Percentiles rank a stretch among this genome's conserved stretches.
Evolutionary conservation across 1,140 invertebrate genomes (phyloP).

Genomic region (Caenorhabditis brenneri): DNA sequence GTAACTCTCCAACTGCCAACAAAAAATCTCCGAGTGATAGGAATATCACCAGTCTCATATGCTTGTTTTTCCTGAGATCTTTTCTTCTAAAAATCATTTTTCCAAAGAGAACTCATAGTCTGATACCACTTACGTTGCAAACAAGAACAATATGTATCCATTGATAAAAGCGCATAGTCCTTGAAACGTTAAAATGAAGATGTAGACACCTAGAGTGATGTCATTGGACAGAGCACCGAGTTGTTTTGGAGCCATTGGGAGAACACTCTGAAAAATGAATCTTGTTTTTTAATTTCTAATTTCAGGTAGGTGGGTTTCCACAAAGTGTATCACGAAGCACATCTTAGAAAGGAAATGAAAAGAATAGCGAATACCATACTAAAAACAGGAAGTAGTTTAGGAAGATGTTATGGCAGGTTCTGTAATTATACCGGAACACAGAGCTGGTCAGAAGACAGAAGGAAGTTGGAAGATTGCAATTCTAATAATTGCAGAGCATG

Average conservation of each 20-base stretch:
- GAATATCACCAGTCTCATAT: not conserved
- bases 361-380: too few species aligned
- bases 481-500: too few species aligned
- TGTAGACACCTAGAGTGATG: not conserved
- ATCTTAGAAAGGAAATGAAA: too few species aligned
- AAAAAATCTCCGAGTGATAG: not conserved
- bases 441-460: too few species aligned
- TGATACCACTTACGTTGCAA: not conserved
- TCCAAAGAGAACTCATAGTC: not conserved
- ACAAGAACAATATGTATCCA: not conserved
- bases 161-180: not conserved
- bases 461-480: too few species aligned
- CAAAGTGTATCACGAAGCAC: too few species aligned
- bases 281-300: too few species aligned
- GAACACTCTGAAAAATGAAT: not conserved
- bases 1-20: not conserved
- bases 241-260: not conserved
- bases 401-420: too few species aligned
- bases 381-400: too few species aligned
- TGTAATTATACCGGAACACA: too few species aligned
- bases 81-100: not conserved
- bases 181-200: conserved; percentile 6
- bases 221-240: not conserved
- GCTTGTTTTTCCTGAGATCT: conserved; percentile 3
- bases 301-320: too few species aligned